These are phyloP conservation scores for Psittacula derbiana DNA, from an alignment of 2,797 vertebrate species.

Conservation along the genomic window DNA sequence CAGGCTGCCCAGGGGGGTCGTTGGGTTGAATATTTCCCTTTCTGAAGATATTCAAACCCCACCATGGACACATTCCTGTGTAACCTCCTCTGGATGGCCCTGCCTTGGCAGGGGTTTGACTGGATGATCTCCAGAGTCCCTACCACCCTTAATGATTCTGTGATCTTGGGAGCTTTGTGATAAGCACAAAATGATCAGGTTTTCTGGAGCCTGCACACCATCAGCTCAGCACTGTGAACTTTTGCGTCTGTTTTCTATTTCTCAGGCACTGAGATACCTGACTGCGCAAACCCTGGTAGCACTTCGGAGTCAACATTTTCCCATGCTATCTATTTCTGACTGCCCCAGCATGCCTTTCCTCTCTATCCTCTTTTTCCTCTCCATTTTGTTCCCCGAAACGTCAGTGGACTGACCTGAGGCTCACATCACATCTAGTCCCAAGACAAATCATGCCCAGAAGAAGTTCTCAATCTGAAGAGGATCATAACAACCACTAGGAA, in stretches of 20 bases:
- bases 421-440: slow-evolving; percentile 35
- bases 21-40: background rate
- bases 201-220: background rate
- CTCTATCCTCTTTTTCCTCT: background rate
- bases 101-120: background rate
- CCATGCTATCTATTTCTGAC: background rate
- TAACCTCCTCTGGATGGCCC: background rate
- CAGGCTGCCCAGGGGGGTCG: background rate
- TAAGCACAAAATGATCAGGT: background rate
- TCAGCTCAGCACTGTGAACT: background rate
- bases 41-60: background rate
- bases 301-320: background rate
- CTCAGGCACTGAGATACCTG: background rate
- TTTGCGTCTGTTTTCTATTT: background rate
- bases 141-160: background rate
- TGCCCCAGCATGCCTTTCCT: background rate
- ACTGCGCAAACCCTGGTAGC: background rate
- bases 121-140: background rate
- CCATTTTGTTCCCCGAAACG: background rate
- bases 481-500: background rate
- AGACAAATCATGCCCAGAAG: slow-evolving; percentile 44
- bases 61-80: background rate
- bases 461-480: slow-evolving; percentile 34
- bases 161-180: background rate
- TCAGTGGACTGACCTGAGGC: slow-evolving; percentile 22